phyloP scores from a whole-genome alignment of 2,113 vertebrate genomes.

The Lycaon pictus region DNA sequence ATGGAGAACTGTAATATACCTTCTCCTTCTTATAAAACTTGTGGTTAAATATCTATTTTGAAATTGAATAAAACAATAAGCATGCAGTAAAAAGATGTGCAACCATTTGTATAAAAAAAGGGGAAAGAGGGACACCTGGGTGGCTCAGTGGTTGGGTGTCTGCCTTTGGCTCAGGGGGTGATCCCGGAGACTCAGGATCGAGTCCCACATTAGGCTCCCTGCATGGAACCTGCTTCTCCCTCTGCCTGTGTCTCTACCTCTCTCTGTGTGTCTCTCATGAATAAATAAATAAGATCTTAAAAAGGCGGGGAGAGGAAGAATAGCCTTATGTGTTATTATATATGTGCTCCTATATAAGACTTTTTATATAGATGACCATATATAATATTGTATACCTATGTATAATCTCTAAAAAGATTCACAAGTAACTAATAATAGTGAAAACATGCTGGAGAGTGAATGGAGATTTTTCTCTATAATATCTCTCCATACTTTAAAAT shows the following conservation, averaged over 20 bases:
- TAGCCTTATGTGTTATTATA: neutral
- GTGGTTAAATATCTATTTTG: neutral
- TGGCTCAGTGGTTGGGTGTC: no score
- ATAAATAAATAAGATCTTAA: no score
- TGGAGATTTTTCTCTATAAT: neutral
- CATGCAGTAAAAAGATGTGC: neutral
- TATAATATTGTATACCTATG: neutral
- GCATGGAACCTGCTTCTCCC: no score
- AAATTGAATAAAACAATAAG: constrained; percentile 32
- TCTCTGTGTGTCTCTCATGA: no score
- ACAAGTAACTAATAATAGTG: neutral
- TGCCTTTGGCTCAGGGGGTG: no score
- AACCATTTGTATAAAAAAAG: constrained; percentile 20
- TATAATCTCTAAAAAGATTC: constrained; percentile 6
- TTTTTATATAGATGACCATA: neutral
- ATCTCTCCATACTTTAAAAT: neutral
- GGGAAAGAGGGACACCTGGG: no score
- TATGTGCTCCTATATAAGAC: neutral
- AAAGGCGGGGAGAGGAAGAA: neutral
- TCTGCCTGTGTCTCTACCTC: no score
- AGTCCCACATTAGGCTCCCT: no score
- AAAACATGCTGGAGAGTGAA: neutral
- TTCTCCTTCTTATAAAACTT: constrained; percentile 10
- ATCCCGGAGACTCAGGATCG: no score
- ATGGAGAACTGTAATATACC: neutral